Evolutionary conservation across 2,797 vertebrate species (phyloP), one percentile per base, ranked within the genome.

Genomic region (Melanogrammus aeglefinus): DNA sequence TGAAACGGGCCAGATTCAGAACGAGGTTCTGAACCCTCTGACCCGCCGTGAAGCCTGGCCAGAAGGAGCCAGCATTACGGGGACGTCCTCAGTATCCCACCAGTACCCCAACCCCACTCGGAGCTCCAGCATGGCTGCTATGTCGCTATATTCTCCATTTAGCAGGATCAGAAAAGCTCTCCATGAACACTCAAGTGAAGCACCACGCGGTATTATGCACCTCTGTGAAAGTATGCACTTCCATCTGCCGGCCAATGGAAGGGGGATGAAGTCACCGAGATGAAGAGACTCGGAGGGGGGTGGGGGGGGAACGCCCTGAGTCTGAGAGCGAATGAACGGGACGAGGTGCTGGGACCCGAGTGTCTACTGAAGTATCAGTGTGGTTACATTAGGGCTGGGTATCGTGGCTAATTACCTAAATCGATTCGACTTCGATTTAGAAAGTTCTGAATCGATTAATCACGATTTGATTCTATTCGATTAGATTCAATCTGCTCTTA

Each of bases 21-120:
- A 90, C 88, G 83, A 86, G 83, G 85, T 88, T 86, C 84, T 72
- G 76, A 85, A 77, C 82, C 47, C 36, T 39, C 18, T 24, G 35
- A 10, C 24, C 47, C 31, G n/a, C 57, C 14, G 18, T 13, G 5
- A 41, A 24, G 81, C 72, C 78, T 71, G 75, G 73, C 77, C 51
- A 57, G 51, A 57, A n/a, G 18, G 6, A 57, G 21, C 6, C 51
- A n/a, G 18, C 7, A 9, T 18, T 16, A 5, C 3, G 16, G 47
- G 13, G 14, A 4, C 14, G 47, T 51, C 18, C 14, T 1, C 13
- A 16, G 44, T 3, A 51, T 16, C 44, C 16, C 13, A 51, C 44
- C 44, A 51, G 14, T 13, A 51, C 44, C 13, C 44, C 10, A 33
- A 2, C 2, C 41, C 41, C 36, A 6, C 36, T 38, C 6, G 36